Evolutionary conservation across 2,888 invertebrate genomes (phyloP).

Genomic region (Nephrotoma guestfalica): DNA sequence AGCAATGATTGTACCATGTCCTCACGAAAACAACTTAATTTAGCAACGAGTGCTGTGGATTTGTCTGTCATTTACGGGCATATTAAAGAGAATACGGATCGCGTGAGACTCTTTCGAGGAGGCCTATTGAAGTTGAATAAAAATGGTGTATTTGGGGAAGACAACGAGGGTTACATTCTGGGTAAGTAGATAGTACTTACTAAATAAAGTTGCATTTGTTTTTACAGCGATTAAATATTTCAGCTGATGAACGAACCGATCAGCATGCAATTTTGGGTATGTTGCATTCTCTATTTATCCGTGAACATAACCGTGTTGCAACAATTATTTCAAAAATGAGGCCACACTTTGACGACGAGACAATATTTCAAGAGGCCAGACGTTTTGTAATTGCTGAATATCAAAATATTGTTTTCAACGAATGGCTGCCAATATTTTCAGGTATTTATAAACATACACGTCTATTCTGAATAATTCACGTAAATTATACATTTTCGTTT

Average conservation of each 20-base stretch:
- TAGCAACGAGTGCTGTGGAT: conserved; percentile 42
- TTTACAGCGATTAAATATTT: neutral
- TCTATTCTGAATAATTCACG: conserved; percentile 18
- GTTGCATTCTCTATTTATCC: conserved; percentile 33
- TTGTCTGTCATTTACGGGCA: conserved; percentile 71
- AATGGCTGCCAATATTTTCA: conserved; percentile 37
- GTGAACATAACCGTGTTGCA: conserved; percentile 38
- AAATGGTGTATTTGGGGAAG: neutral
- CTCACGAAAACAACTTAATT: conserved; percentile 39
- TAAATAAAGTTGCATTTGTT: neutral
- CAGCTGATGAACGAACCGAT: conserved; percentile 38
- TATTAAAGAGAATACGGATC: neutral
- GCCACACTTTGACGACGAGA: conserved; percentile 37
- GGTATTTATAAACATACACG: conserved; percentile 26
- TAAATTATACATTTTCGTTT: neutral
- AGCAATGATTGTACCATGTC: conserved; percentile 40
- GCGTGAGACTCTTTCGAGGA: neutral
- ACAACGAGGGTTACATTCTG: conserved; percentile 40
- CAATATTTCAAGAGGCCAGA: conserved; percentile 35
- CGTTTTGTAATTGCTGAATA: conserved; percentile 35
- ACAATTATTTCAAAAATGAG: conserved; percentile 31
- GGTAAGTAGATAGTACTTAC: neutral
- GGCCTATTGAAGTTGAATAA: neutral
- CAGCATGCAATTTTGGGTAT: conserved; percentile 34
- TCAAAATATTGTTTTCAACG: conserved; percentile 38